Percentiles rank a stretch among this genome's conserved stretches.
Evolutionary conservation across 2,888 invertebrate species (phyloP).

Genomic region (Gymnoscelis rufifasciata): DNA sequence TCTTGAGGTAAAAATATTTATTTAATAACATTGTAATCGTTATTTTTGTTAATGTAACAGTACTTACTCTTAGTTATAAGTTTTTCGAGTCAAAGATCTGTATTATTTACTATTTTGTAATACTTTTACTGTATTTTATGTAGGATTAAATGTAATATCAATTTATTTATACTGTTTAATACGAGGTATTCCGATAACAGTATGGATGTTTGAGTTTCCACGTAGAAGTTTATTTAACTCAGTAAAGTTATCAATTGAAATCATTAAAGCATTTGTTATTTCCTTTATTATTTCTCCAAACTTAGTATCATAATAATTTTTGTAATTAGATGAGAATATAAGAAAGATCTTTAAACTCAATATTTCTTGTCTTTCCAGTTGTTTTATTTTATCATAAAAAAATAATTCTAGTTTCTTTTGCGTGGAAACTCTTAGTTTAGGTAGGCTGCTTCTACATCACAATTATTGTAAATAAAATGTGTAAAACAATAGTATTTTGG

Average conservation of each 20-base stretch:
- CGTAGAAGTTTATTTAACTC: neutral
- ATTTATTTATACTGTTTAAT: conserved; percentile 71
- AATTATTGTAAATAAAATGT: conserved; percentile 47
- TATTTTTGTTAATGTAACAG: conserved; percentile 66
- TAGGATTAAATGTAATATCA: conserved; percentile 53
- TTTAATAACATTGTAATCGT: conserved; percentile 64
- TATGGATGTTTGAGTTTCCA: conserved; percentile 45
- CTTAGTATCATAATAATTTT: too few relatives aligned
- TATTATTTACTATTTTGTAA: conserved; percentile 78
- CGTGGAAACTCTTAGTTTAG: conserved; percentile 34
- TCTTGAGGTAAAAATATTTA: conserved; percentile 70
- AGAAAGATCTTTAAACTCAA: too few relatives aligned
- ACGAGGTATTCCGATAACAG: conserved; percentile 74
- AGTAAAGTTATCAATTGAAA: too few relatives aligned
- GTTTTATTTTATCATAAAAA: too few relatives aligned
- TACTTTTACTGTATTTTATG: conserved; percentile 72
- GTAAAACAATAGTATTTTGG: conserved; percentile 65
- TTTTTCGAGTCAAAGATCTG: conserved; percentile 78
- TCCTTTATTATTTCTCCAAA: too few relatives aligned
- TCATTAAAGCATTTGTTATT: too few relatives aligned
- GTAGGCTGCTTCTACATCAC: conserved; percentile 59
- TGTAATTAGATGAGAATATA: too few relatives aligned
- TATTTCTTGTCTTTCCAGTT: too few relatives aligned
- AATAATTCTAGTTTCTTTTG: too few relatives aligned
- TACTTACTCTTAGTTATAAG: conserved; percentile 70